Evolutionary conservation across 2,888 invertebrate genomes (phyloP).

Genomic region (Osmoderma eremita): DNA sequence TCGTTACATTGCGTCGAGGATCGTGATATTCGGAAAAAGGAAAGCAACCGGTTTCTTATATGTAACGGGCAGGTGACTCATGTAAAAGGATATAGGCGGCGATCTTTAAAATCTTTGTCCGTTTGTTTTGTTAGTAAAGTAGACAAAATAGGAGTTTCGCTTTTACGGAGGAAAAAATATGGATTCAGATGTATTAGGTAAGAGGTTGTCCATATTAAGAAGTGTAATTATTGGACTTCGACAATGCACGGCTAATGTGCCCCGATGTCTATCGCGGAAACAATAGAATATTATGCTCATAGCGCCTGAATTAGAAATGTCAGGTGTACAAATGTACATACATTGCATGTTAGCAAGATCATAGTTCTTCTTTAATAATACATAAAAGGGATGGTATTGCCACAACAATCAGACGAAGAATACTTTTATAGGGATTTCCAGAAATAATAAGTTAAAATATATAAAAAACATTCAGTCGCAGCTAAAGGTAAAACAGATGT

Average conservation of each 20-base stretch:
- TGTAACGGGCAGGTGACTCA: slow-evolving; percentile 37
- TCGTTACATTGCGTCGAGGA: background rate
- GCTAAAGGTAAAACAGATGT: too few relatives aligned
- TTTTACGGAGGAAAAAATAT: background rate
- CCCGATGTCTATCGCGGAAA: background rate
- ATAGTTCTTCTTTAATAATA: too few relatives aligned
- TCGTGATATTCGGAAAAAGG: slow-evolving; percentile 34
- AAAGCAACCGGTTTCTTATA: slow-evolving; percentile 29
- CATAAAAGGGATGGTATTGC: too few relatives aligned
- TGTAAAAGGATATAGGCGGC: slow-evolving; percentile 42
- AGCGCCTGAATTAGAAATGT: too few relatives aligned
- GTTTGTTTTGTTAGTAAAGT: background rate
- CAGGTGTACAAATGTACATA: too few relatives aligned
- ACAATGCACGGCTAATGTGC: background rate
- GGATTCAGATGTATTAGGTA: background rate
- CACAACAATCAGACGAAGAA: too few relatives aligned
- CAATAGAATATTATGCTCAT: too few relatives aligned
- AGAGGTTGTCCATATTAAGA: background rate
- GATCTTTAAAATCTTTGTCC: slow-evolving; percentile 13
- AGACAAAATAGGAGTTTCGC: background rate
- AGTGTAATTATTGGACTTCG: background rate
- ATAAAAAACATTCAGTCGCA: too few relatives aligned
- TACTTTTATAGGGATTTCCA: too few relatives aligned
- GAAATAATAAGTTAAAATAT: too few relatives aligned
- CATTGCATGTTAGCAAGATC: too few relatives aligned